Evolutionary conservation across 1,140 invertebrate species (phyloP).

Genomic region (Aphaenogaster ashmeadi): DNA sequence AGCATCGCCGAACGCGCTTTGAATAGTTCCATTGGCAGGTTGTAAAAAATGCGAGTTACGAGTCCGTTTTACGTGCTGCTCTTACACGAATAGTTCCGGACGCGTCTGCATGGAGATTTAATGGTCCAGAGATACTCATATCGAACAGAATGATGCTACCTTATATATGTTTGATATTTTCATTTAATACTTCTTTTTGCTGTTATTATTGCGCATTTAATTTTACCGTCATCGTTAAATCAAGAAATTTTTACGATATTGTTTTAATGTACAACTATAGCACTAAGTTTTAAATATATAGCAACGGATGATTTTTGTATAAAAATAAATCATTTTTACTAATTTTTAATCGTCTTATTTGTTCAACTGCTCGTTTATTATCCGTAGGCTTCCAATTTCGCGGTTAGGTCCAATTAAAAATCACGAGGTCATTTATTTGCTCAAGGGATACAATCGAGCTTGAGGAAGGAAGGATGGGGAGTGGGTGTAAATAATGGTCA

Average conservation of each 20-base stretch:
- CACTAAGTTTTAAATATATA: neutral
- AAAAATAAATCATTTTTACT: constrained; percentile 12
- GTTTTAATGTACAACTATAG: neutral
- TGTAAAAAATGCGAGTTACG: constrained; percentile 62
- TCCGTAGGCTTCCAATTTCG: constrained; percentile 41
- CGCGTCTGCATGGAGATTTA: constrained; percentile 35
- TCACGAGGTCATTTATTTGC: constrained; percentile 76
- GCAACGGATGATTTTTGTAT: neutral
- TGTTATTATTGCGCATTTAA: neutral
- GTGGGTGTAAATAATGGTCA: constrained; percentile 79
- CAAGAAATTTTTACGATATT: neutral
- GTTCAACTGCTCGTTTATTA: constrained; percentile 68
- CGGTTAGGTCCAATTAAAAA: constrained; percentile 77
- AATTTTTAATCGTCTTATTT: constrained; percentile 58
- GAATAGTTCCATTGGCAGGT: constrained; percentile 61
- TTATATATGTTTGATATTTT: constrained; percentile 14
- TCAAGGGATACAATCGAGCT: constrained; percentile 69
- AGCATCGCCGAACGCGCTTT: constrained; percentile 47
- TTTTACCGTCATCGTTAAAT: neutral
- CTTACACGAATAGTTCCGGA: constrained; percentile 38
- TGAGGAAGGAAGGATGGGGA: constrained; percentile 40
- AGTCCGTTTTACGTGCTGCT: constrained; percentile 48
- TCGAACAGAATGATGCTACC: constrained; percentile 4
- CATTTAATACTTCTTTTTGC: neutral
- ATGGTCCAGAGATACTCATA: constrained; percentile 25